These are phyloP conservation scores for Pachyrhynchus sulphureomaculatus DNA, from an alignment of 1,140 invertebrate species.

Conservation along the genomic window DNA sequence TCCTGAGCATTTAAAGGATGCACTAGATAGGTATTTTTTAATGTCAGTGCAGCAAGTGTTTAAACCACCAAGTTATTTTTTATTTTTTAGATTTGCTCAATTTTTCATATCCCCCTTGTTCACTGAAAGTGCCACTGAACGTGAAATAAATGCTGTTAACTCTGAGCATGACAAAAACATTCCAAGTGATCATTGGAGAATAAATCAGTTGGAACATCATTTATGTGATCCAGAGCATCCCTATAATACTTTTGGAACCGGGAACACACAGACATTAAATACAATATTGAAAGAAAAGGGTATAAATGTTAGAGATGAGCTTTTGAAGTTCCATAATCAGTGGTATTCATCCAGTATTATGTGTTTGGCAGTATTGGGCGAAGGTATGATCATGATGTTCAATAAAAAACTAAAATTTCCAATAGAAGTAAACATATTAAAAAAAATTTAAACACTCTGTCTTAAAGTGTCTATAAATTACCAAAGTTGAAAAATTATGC, in stretches of 20 bases:
- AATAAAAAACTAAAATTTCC: no score
- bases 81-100: constrained; percentile 82
- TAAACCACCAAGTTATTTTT: no score
- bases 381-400: no score
- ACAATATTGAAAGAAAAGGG: constrained; percentile 76
- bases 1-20: constrained; percentile 73
- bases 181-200: constrained; percentile 82
- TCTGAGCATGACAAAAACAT: constrained; percentile 96
- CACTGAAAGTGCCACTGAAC: constrained; percentile 83
- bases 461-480: no score
- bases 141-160: constrained; percentile 94
- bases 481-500: no score
- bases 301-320: constrained; percentile 79
- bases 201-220: constrained; percentile 84
- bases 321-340: constrained; percentile 86
- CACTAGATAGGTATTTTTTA: constrained; percentile 73
- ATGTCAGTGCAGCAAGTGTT: no score
- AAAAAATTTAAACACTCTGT: no score
- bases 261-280: constrained; percentile 81
- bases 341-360: constrained; percentile 94
- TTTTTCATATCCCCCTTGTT: constrained; percentile 94
- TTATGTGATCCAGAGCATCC: constrained; percentile 76
- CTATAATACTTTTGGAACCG: constrained; percentile 90
- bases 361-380: constrained; percentile 84
- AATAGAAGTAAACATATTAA: no score